Evolutionary conservation across 2,113 vertebrate species (phyloP), one percentile per base, ranked within the genome.

Genomic region (Cyprinodon variegatus): DNA sequence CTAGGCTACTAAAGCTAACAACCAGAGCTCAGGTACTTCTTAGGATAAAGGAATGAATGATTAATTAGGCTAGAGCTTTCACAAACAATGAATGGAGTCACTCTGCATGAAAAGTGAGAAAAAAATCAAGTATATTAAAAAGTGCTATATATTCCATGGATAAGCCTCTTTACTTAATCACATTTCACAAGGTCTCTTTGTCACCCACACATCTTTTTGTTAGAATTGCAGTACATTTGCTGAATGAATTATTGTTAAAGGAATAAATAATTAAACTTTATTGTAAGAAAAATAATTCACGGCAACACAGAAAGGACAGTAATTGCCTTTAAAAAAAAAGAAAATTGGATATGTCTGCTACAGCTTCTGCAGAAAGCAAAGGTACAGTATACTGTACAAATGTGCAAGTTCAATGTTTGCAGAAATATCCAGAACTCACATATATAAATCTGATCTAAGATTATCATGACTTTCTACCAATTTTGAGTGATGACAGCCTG

Each of bases 201-300:
- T 17, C 4, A n/a, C 20, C 57, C n/a, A n/a, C 4, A 41, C n/a
- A 29, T 57, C 63, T 67, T 74, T 61, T 61, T 62, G 20, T 71
- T 14, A 76, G 9, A 1, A 11, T 45, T 10, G 1, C 43, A 45
- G 6, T 45, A 11, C 9, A 11, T 45, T 8, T 11, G 11, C 43
- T 10, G 2, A 45, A 45, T 6, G 2, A 41, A 41, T 6, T 41
- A 41, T 11, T 45, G 43, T 45, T 8, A 45, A 45, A 45, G 11
- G 36, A 67, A 43, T 4, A 50, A 69, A 70, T 66, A 66, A 79
- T 67, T 64, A 10, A 61, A 0, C 65, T 38, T 29, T 29, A 29
- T 29, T 13, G 11, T 22, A 43, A 37, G 66, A 71, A 79, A 70
- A 20, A 36, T 68, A 2, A 36, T 64, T 71, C 13, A 8, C 36